A percentile compares a stretch with the other conserved stretches of the same genome.
Evolutionary conservation across 2,888 invertebrate genomes (phyloP).

Genomic region (Temnothorax ravouxi): DNA sequence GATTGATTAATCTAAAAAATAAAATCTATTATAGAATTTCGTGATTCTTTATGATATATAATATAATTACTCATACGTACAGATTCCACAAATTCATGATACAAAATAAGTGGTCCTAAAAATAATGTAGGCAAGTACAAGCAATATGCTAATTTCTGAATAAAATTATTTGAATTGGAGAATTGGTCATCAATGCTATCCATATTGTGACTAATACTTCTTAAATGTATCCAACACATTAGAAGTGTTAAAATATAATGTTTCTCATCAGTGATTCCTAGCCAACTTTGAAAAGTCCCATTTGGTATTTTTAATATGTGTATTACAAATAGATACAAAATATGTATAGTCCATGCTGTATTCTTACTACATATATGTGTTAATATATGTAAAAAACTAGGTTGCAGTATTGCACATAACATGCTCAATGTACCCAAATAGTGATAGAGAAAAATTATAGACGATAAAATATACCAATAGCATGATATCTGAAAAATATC

Average conservation of each 20-base stretch:
- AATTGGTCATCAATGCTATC: conserved; percentile 85
- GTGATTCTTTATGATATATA: neutral
- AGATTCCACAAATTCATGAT: conserved; percentile 89
- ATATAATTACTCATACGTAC: conserved; percentile 62
- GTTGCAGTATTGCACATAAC: conserved; percentile 88
- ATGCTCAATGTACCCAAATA: conserved; percentile 87
- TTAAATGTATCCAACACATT: conserved; percentile 91
- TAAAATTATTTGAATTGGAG: conserved; percentile 85
- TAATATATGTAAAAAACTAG: conserved; percentile 87
- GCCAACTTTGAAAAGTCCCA: conserved; percentile 86
- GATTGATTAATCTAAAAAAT: conserved; percentile 82
- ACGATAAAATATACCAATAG: conserved; percentile 88
- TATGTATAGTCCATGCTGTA: conserved; percentile 88
- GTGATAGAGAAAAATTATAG: conserved; percentile 86
- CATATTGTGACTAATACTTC: conserved; percentile 92
- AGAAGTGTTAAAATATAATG: conserved; percentile 88
- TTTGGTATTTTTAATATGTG: conserved; percentile 87
- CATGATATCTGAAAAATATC: conserved; percentile 86
- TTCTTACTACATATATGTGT: conserved; percentile 87
- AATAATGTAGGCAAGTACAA: conserved; percentile 95
- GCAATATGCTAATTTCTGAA: conserved; percentile 89
- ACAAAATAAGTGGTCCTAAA: conserved; percentile 94
- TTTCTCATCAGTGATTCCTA: conserved; percentile 87
- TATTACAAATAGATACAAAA: conserved; percentile 87
- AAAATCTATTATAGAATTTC: conserved; percentile 14